Conservation (phyloP, 2,797 vertebrate species). For the Premnoplex brunnescens region DNA sequence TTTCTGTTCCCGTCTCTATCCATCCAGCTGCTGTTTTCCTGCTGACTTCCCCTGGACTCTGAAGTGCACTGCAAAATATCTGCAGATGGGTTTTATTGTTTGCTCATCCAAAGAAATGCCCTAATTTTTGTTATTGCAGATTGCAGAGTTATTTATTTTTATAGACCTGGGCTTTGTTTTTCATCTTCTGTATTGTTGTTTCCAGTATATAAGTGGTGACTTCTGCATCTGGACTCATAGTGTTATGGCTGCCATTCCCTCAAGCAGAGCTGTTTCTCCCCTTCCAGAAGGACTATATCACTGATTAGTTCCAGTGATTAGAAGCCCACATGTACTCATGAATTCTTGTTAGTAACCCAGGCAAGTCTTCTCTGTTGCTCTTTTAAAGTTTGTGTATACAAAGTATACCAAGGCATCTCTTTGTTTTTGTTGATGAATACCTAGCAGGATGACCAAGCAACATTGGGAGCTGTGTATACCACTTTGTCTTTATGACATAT, state of each 20-base stretch:
- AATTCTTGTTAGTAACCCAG: not conserved
- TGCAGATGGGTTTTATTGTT: not conserved
- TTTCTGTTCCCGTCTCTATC: not conserved
- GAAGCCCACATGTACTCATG: not conserved
- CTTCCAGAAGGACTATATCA: not conserved
- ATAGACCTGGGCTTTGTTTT: not conserved
- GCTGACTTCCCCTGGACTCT: not conserved
- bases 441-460: not conserved
- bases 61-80: not conserved
- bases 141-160: not conserved
- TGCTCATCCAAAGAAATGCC: not conserved
- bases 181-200: not conserved
- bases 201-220: not conserved
- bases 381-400: not conserved
- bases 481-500: not conserved
- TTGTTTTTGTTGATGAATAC: not conserved
- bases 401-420: not conserved
- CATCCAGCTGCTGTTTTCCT: not conserved
- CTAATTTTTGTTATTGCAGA: not conserved
- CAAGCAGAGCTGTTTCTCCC: not conserved
- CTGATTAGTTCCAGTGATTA: not conserved
- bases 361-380: not conserved
- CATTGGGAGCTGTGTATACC: not conserved
- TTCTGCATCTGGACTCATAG: rapidly evolving
- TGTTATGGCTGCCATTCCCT: not conserved